Evolutionary conservation across 1,140 invertebrate species (phyloP), one percentile per base, ranked within the genome.

Genomic region (Tetramorium simillimum): DNA sequence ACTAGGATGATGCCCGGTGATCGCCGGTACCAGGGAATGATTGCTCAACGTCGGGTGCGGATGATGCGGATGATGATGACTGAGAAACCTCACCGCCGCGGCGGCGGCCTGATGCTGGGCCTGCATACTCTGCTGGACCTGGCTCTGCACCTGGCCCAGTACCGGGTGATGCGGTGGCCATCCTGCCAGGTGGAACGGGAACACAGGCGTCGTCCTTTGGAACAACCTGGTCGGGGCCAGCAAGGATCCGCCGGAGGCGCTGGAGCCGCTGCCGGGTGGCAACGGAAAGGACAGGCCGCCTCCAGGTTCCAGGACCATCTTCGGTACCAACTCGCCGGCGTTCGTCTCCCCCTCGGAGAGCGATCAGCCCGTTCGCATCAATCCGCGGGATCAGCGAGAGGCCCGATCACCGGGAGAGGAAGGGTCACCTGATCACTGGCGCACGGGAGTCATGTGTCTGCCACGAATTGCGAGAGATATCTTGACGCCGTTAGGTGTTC

Each of bases 221-320:
- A 95, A 95, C 24, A 95, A 88, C 58, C 95, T 91, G 40, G 92
- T 93, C 43, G 94, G 93, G 16, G 91, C 92, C n/a, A 95, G 91
- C 7, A 95, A 90, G 5, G 94, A 93, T 77, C 93, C 94, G 60
- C 93, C 93, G 86, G 94, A 93, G 24, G 93, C 92, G 51, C 91
- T 86, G 60, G 93, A 92, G 60, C 93, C 93, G 77, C 92, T 89
- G 92, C 93, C 94, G 93, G 94, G 95, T 91, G 94, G 94, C 93
- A 95, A 92, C 91, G 94, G 95, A 86, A 95, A 95, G 85, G 95
- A 95, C 92, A 95, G 89, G 90, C 94, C 94, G 92, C 94, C 95
- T 92, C 95, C 95, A 92, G 95, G 94, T 89, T 95, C 95, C 81
- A 95, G 87, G 78, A 95, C 95, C 95, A 95, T 95, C 89, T 95